phyloP scores from a whole-genome alignment of 2,797 vertebrate species.

The Silurus lanzhouensis region DNA sequence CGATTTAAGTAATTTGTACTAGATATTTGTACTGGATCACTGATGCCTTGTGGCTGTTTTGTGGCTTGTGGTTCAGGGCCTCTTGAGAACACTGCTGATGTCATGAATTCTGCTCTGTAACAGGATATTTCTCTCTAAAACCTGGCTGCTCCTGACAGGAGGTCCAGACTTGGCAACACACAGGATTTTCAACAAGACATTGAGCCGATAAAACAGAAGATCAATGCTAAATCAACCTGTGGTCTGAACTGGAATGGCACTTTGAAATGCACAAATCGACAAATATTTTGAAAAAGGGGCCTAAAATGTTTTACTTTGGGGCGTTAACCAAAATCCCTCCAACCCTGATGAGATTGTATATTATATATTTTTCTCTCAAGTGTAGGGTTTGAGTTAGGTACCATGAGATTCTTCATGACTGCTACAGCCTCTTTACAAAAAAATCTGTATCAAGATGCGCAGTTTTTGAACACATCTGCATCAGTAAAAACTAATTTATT shows the following conservation, averaged over 20 bases:
- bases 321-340: background rate
- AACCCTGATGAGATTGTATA: background rate
- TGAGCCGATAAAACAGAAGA: background rate
- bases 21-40: too few species aligned
- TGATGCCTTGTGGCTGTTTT: background rate
- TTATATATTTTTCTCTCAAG: background rate
- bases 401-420: background rate
- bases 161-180: background rate
- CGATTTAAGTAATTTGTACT: background rate
- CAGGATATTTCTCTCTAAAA: background rate
- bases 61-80: background rate
- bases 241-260: background rate
- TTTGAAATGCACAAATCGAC: background rate
- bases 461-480: too few species aligned
- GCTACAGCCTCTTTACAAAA: background rate
- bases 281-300: background rate
- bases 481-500: too few species aligned
- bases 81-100: background rate
- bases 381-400: too few species aligned
- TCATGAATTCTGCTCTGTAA: background rate
- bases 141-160: background rate
- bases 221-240: background rate
- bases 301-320: background rate
- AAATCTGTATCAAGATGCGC: too few species aligned
- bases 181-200: background rate